Evolutionary conservation across 2,113 vertebrate genomes (phyloP), one percentile per base, ranked within the genome.

Genomic region (Nesospiza acunhae): DNA sequence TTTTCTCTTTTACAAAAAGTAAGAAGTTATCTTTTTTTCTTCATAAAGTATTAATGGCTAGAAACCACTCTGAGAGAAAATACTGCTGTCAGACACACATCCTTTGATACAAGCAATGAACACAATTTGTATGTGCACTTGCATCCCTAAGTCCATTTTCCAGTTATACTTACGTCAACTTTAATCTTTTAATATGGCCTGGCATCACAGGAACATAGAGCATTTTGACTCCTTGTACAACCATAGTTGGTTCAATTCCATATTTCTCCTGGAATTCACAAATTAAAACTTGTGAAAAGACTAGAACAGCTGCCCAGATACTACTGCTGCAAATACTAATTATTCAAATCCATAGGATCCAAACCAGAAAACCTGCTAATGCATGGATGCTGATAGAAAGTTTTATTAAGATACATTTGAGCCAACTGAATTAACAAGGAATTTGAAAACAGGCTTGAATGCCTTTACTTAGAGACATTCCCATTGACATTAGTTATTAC

Each of bases 211-310:
- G 99, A 89, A 99, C 99, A 93, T 99, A 99, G 7, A 99, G 98
- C 99, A 99, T 99, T 98, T 99, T 99, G 79, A 99, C 99, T 80
- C 99, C 99, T 42, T 99, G 98, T 23, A 99, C 99, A 26, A 99
- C 99, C 99, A 99, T 99, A 6, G 98, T 99, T 68, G 99, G 99
- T 95, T 99, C 99, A 94, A 99, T 98, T 80, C 99, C 99, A 1
- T 99, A 99, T 86, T 99, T 99, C 77, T 99, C 99, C 99, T 99
- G 91, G 47, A 98, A 96, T 91, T 90, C 41, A 94, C 11, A 91
- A 93, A 93, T 91, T 37, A 46, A 69, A 90, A 74, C 12, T 67
- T 64, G 62, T 84, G 93, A 66, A 37, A 96, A 37, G 56, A 73
- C 8, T 72, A 52, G 14, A n/a, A 59, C 9, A 88, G 23, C 58